Evolutionary conservation across 2,113 vertebrate genomes (phyloP), one percentile per base, ranked within the genome.

Genomic region (Hippoglossus stenolepis): DNA sequence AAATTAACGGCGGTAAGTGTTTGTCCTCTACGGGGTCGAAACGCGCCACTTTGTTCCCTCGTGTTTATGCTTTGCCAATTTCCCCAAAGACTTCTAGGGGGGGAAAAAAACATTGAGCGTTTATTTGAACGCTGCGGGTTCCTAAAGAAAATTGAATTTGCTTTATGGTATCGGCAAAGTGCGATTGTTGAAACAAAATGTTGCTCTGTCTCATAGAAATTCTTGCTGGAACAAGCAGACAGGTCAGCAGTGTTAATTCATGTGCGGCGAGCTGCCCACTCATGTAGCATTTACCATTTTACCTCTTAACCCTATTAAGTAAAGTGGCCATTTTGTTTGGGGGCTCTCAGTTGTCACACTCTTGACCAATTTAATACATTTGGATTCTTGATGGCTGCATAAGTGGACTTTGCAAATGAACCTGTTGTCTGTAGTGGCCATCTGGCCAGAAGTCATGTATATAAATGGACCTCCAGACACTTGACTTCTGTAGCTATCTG

Each of bases 1-100:
- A 91, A 91, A 92, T 93, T 91, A 94, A 92, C 85, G 83, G 77
- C 75, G 80, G 86, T 90, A 86, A 86, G 84, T 91, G 86, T 84
- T 87, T 90, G 91, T 90, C 90, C 92, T 93, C 86, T 78, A 77
- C 21, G 80, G 89, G 87, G 89, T 86, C 86, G 82, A 80, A 89
- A 86, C 81, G 54, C 74, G 53, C 60, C 71, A 69, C 73, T 81
- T 80, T 80, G 84, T 87, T 91, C 85, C 77, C 85, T 84, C 23
- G 79, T 82, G 84, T 83, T 85, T 82, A 76, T 86, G 80, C 76
- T 79, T 87, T 88, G 72, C 75, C 91, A 74, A 83, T 88, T 88
- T 87, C 75, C 87, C 86, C 70, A 64, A 87, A 88, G 82, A 86
- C 75, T 53, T 74, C 53, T 38, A 26, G 81, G 14, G 14, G 13